Percentiles rank a stretch among this genome's conserved stretches.
These are phyloP conservation scores for Biston betularia DNA, from an alignment of 2,888 invertebrate species.

Conservation along the genomic window DNA sequence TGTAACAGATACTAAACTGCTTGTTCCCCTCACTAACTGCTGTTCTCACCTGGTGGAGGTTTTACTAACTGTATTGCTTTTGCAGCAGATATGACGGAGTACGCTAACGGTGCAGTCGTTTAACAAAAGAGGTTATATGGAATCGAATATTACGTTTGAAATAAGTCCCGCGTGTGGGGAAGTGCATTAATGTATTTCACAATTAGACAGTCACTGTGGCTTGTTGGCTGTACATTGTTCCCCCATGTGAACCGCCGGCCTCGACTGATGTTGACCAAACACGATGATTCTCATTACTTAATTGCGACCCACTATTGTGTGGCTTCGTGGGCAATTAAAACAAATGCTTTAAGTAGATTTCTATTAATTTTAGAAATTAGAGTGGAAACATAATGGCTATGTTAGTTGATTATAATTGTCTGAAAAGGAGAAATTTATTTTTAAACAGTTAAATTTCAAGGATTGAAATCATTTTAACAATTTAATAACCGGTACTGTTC, in stretches of 20 bases:
- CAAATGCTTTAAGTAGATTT: slow-evolving; percentile 75
- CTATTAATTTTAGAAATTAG: slow-evolving; percentile 72
- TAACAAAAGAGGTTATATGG: not conserved
- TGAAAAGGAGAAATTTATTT: slow-evolving; percentile 39
- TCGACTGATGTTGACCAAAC: slow-evolving; percentile 73
- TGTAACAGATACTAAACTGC: slow-evolving; percentile 59
- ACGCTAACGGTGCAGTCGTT: slow-evolving; percentile 13
- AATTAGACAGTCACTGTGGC: slow-evolving; percentile 50
- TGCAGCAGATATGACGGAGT: slow-evolving; percentile 33
- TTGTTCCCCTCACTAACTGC: slow-evolving; percentile 52
- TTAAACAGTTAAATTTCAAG: slow-evolving; percentile 8
- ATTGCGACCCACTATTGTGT: slow-evolving; percentile 79
- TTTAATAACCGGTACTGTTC: not conserved
- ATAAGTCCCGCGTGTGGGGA: slow-evolving; percentile 7
- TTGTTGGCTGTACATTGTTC: slow-evolving; percentile 56
- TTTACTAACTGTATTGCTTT: slow-evolving; percentile 42
- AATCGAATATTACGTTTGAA: slow-evolving; percentile 2
- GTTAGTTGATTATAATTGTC: slow-evolving; percentile 39
- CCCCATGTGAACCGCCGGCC: slow-evolving; percentile 70
- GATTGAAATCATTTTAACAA: slow-evolving; percentile 3
- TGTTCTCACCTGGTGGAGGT: slow-evolving; percentile 47
- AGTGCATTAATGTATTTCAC: slow-evolving; percentile 41
- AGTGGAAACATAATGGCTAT: slow-evolving; percentile 49
- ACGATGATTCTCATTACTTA: slow-evolving; percentile 80
- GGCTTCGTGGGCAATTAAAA: slow-evolving; percentile 70